Conservation (phyloP, 2,888 invertebrate genomes). For the Orthosia incerta region DNA sequence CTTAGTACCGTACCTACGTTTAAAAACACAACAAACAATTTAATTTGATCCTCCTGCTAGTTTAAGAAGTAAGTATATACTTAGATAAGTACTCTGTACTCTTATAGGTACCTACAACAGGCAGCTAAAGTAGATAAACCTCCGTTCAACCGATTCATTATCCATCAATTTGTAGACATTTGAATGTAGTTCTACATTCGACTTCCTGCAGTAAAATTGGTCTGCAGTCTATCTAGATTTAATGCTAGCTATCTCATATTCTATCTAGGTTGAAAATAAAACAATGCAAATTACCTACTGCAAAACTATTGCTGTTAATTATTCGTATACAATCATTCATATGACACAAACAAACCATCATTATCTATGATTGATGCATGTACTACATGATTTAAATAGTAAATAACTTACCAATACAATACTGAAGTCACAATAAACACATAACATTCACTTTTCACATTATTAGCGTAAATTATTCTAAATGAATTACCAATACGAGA, state of each 20-base stretch:
- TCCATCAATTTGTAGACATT: slow-evolving; percentile 42
- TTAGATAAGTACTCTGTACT: not conserved
- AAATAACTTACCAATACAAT: slow-evolving; percentile 38
- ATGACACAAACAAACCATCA: slow-evolving; percentile 22
- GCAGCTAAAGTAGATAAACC: not conserved
- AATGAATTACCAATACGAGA: slow-evolving; percentile 46
- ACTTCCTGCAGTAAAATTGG: slow-evolving; percentile 31
- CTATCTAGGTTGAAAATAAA: not conserved
- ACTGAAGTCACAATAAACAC: not conserved
- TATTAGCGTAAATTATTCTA: slow-evolving; percentile 22
- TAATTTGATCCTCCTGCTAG: not conserved
- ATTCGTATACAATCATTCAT: slow-evolving; percentile 1
- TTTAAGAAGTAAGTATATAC: not conserved
- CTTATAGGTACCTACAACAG: not conserved
- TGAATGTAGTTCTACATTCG: slow-evolving; percentile 39
- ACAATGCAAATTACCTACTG: slow-evolving; percentile 1
- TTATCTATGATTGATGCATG: not conserved
- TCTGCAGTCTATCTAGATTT: slow-evolving; percentile 14
- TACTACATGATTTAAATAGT: not conserved
- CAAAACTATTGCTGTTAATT: not conserved
- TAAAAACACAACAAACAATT: too few relatives aligned
- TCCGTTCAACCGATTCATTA: slow-evolving; percentile 30
- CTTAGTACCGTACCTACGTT: too few relatives aligned
- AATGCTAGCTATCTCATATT: not conserved
- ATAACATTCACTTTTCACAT: slow-evolving; percentile 19